Evolutionary conservation across 1,140 invertebrate species (phyloP).

Genomic region (Bombus vancouverensis): DNA sequence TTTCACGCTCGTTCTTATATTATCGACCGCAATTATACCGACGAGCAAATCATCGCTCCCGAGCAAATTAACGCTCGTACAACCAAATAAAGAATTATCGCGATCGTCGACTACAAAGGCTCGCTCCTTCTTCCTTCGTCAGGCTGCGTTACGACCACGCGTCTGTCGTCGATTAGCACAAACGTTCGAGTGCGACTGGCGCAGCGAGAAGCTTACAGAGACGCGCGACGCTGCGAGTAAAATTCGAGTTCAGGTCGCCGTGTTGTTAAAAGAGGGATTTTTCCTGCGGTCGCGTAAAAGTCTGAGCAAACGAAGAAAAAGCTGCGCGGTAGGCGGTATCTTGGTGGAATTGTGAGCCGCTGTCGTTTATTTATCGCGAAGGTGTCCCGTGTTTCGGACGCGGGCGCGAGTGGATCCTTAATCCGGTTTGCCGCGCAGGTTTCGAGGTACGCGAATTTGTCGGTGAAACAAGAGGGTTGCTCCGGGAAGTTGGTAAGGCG

Average conservation of each 20-base stretch:
- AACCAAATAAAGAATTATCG: no score
- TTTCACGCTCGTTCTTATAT: slow-evolving; percentile 37
- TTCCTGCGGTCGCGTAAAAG: background rate
- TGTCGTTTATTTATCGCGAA: slow-evolving; percentile 2
- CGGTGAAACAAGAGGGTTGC: background rate
- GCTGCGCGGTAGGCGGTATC: background rate
- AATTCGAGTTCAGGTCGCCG: no score
- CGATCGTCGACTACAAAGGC: no score
- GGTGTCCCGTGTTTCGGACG: background rate
- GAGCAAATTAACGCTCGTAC: no score
- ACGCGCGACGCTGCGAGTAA: no score
- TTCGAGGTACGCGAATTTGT: background rate
- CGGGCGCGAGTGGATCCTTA: background rate
- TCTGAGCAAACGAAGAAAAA: background rate
- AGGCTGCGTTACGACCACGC: no score
- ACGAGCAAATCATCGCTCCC: no score
- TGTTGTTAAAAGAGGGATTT: background rate
- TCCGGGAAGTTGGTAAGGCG: slow-evolving; percentile 53
- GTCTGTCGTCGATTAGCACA: no score
- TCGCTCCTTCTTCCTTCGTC: no score
- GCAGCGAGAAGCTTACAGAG: no score
- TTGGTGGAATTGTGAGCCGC: background rate
- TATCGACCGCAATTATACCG: background rate
- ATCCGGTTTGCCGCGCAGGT: slow-evolving; percentile 13
- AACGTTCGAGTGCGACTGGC: no score